Evolutionary conservation across 1,140 invertebrate genomes (phyloP).

Genomic region (Eciton burchellii): DNA sequence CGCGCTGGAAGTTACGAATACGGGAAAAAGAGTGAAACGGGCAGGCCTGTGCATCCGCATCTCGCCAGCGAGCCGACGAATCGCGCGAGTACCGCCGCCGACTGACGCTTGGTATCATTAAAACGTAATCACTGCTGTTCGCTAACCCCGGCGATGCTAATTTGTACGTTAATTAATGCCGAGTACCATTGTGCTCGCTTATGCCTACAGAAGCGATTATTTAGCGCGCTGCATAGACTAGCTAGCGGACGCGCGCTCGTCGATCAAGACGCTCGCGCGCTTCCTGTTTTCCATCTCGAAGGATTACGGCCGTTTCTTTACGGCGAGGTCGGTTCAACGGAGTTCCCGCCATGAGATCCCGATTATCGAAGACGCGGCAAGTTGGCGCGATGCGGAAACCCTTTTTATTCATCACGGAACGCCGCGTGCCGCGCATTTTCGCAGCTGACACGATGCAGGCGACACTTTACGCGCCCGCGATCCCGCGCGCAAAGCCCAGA

Average conservation of each 20-base stretch:
- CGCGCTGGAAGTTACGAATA: conserved; percentile 8
- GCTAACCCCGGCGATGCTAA: conserved; percentile 82
- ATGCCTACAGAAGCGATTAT: conserved; percentile 68
- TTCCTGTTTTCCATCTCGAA: conserved; percentile 57
- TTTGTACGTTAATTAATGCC: conserved; percentile 84
- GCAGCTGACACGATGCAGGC: no score
- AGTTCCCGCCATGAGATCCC: conserved; percentile 47
- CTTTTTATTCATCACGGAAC: neutral
- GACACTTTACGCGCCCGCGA: no score
- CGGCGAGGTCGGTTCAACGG: conserved; percentile 57
- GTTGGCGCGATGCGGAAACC: neutral
- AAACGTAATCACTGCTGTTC: conserved; percentile 82
- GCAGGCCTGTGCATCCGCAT: conserved; percentile 25
- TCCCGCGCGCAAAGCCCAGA: conserved; percentile 3
- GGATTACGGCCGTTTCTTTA: conserved; percentile 56
- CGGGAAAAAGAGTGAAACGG: conserved; percentile 60
- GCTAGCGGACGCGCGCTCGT: conserved; percentile 48
- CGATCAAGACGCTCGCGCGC: conserved; percentile 52
- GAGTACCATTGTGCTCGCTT: conserved; percentile 79
- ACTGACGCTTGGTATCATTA: conserved; percentile 80
- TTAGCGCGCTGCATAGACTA: conserved; percentile 62
- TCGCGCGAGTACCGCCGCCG: conserved; percentile 68
- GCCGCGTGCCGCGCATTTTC: no score
- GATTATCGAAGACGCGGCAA: conserved; percentile 41
- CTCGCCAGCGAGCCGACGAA: conserved; percentile 73